Evolutionary conservation across 2,888 invertebrate genomes (phyloP).

Genomic region (Listrodromus nycthemerus): DNA sequence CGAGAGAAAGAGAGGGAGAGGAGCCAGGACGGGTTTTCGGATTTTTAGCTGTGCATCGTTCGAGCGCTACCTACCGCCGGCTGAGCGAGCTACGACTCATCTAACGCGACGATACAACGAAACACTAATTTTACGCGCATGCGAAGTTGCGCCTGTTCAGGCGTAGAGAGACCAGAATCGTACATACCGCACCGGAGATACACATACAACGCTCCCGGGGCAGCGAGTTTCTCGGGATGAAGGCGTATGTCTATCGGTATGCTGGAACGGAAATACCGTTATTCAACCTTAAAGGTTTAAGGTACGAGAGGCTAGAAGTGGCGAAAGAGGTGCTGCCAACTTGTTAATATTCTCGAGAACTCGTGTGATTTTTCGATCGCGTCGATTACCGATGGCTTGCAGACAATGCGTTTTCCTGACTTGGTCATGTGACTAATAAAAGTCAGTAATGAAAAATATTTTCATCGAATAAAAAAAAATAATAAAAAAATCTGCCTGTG

Average conservation of each 20-base stretch:
- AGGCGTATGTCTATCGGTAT: constrained; percentile 32
- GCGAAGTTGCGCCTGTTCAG: constrained; percentile 46
- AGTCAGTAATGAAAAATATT: background rate
- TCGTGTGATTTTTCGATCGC: background rate
- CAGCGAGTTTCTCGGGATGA: constrained; percentile 35
- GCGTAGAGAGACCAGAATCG: constrained; percentile 48
- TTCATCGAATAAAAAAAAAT: background rate
- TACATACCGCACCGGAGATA: constrained; percentile 8
- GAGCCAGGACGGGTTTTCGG: constrained; percentile 66
- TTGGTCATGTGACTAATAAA: background rate
- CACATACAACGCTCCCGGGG: constrained; percentile 8
- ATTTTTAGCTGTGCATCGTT: constrained; percentile 67
- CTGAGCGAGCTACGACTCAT: constrained; percentile 30
- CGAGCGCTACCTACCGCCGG: constrained; percentile 32
- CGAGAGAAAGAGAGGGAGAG: constrained; percentile 37
- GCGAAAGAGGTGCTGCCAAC: constrained; percentile 15
- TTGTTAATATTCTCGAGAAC: constrained; percentile 61
- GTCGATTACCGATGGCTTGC: background rate
- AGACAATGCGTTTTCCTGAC: background rate
- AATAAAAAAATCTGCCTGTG: background rate
- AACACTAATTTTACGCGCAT: constrained; percentile 54
- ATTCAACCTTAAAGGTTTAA: constrained; percentile 80
- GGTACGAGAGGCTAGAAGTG: constrained; percentile 59
- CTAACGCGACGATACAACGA: constrained; percentile 43
- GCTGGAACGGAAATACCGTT: constrained; percentile 75